Conservation (phyloP, 2,113 vertebrate species). For the Paradisaea rubra region DNA sequence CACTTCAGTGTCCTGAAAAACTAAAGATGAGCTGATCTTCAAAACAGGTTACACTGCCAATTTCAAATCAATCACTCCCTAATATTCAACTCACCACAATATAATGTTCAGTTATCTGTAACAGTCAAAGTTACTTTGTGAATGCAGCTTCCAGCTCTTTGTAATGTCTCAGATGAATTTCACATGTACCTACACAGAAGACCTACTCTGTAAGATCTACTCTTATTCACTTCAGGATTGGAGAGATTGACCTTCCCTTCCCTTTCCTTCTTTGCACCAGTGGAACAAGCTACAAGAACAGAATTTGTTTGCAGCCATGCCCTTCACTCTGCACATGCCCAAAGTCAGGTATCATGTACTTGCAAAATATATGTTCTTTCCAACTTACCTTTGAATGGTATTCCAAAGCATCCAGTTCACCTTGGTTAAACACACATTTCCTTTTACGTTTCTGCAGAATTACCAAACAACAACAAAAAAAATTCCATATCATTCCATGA, state of each 20-base stretch:
- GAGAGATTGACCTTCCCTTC: not conserved
- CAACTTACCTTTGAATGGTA: slow-evolving; percentile 83
- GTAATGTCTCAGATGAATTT: not conserved
- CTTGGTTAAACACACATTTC: slow-evolving; percentile 82
- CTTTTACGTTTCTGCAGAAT: slow-evolving; percentile 81
- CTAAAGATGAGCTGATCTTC: not conserved
- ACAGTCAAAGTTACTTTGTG: not conserved
- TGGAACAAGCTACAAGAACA: not conserved
- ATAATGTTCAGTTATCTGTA: not conserved
- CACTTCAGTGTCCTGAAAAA: not conserved
- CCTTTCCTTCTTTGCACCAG: not conserved
- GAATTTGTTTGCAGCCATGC: not conserved
- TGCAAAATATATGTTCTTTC: not conserved
- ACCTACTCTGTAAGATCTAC: not conserved
- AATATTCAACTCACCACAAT: not conserved
- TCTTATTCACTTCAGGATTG: not conserved
- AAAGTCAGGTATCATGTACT: not conserved
- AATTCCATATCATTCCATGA: not conserved
- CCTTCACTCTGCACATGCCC: fast-evolving
- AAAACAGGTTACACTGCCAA: not conserved
- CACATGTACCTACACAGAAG: not conserved
- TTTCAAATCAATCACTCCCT: not conserved
- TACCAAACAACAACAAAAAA: not conserved
- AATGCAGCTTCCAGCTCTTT: not conserved
- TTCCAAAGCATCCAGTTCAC: slow-evolving; percentile 81